phyloP scores from a whole-genome alignment of 2,113 vertebrate species.

The Chiloscyllium plagiosum region DNA sequence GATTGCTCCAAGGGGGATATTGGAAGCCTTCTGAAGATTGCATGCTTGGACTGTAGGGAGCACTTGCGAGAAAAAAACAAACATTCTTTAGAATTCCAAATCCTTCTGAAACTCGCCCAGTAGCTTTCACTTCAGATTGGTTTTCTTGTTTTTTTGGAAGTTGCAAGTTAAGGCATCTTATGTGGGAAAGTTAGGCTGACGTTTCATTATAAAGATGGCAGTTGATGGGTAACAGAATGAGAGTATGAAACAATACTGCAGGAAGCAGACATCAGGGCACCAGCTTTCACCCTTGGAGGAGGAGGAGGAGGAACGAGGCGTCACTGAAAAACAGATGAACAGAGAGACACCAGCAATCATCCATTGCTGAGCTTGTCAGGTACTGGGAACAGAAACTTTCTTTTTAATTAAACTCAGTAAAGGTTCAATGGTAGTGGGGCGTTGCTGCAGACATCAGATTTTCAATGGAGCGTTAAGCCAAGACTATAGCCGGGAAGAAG shows the following conservation, averaged over 20 bases:
- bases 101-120: background rate
- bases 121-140: background rate
- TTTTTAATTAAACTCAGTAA: background rate
- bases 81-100: background rate
- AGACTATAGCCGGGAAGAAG: background rate
- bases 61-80: background rate
- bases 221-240: background rate
- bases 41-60: too few relatives aligned
- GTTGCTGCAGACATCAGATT: background rate
- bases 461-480: background rate
- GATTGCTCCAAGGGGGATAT: too few relatives aligned
- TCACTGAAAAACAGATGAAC: background rate
- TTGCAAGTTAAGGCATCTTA: background rate
- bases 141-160: background rate
- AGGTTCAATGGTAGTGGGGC: background rate
- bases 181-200: background rate
- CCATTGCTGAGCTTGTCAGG: background rate
- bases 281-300: background rate
- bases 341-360: background rate
- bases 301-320: background rate
- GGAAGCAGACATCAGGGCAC: constrained; percentile 2
- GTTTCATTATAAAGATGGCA: background rate
- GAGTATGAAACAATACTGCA: background rate
- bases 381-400: too few relatives aligned
- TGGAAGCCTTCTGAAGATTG: too few relatives aligned